Conservation (phyloP, 2,113 vertebrate species). For the Aspiorhynchus laticeps region DNA sequence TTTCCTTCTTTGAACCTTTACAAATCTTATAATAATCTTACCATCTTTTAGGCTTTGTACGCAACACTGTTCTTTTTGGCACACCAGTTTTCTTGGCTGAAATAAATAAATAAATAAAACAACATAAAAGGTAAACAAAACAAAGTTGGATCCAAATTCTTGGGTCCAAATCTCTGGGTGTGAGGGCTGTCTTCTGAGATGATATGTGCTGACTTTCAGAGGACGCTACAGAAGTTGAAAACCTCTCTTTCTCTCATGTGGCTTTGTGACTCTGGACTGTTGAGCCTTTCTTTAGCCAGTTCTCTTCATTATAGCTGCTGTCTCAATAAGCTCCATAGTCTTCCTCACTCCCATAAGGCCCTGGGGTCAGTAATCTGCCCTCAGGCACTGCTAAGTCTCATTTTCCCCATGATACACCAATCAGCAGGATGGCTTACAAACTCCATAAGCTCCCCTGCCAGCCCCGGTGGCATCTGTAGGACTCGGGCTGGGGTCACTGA, state of each 20-base stretch:
- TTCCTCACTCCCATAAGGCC: not conserved
- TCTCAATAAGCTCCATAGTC: not conserved
- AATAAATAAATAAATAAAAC: not conserved
- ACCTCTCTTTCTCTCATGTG: not conserved
- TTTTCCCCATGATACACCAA: not conserved
- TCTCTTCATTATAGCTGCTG: conserved; percentile 9
- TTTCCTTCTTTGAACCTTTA: not conserved
- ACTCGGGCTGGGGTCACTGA: not conserved
- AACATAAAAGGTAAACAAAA: conserved; percentile 1
- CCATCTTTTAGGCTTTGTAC: not conserved
- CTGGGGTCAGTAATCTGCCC: conserved; percentile 5
- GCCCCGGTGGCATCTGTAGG: not conserved
- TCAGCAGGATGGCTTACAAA: not conserved
- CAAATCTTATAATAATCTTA: not conserved
- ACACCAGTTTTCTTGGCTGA: not conserved
- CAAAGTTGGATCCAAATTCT: not conserved
- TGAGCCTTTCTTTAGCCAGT: not conserved
- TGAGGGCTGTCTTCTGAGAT: not conserved
- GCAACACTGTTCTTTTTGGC: not conserved
- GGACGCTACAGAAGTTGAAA: not conserved
- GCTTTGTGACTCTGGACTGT: not conserved
- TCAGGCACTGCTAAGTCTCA: not conserved
- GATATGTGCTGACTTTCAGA: not conserved
- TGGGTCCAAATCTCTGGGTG: not conserved
- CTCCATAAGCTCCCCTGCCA: not conserved